Base-by-base conservation (phyloP, 2,888 invertebrate genomes). In the Drosophila fungiperda region DNA sequence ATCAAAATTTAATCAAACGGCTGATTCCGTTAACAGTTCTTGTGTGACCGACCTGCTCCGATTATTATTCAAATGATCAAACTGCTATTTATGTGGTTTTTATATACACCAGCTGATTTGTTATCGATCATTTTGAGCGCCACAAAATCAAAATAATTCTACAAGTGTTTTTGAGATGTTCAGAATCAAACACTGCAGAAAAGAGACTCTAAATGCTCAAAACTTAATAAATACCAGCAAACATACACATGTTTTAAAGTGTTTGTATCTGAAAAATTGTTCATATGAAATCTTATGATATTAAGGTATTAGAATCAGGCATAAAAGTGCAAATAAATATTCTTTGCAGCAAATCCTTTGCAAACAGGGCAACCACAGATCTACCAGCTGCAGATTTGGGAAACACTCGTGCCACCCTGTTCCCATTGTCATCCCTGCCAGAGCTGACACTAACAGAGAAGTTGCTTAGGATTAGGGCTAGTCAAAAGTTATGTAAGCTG, bases 401-500 rank as follows among this genome's bases (percentile, higher is more conserved):
- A 26, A 12, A 17, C 17, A 38, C 54, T 54, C 9, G 36, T 54
- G 36, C 54, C 54, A 54, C 57, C 38, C 40, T 57, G 57, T 54
- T 57, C 29, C n/a, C 26, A 15, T 55, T 29, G 55, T 15, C 55
- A 55, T 57, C 15, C 40, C 40, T 40, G 40, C 20, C 20, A 40
- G 40, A 40, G 29, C 38, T 38, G 36, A 36, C 23, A 23, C 36
- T 54, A 38, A 54, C 54, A 54, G 36, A 15, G 40, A 20, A 15
- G n/a, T 32, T 57, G 57, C 32, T 26, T 55, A 29, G 55, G 55
- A 55, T 55, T 29, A 55, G n/a, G 55, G 26, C 55, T 57, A 29
- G 17, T 54, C 29, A 20, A 40, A 57, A 57, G 57, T 57, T 57
- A 57, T 57, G 57, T 57, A 57, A 57, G 57, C 38, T 26, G 29